Percentiles rank a stretch among this genome's conserved stretches.
Evolutionary conservation across 53 echinoderm and acorn worm genomes (phyloP).

Genomic region (Hippasteria phrygiana): DNA sequence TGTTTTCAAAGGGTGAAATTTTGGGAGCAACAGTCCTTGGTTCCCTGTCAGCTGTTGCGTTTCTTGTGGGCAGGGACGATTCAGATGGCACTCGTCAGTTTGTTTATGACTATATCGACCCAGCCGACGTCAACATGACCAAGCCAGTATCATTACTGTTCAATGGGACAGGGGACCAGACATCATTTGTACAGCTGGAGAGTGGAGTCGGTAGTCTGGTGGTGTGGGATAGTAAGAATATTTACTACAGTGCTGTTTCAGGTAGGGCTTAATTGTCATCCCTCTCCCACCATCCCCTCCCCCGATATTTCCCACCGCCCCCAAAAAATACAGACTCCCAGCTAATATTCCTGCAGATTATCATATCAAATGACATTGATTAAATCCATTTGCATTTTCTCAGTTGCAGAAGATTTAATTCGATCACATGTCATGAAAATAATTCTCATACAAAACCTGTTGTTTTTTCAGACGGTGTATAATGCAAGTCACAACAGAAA

Average conservation of each 20-base stretch:
- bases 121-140: background rate
- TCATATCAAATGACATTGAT: no score
- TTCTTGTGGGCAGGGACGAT: slow-evolving; percentile 16
- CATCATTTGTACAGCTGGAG: slow-evolving; percentile 36
- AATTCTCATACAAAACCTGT: no score
- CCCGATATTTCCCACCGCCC: no score
- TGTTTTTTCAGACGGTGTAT: no score
- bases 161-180: slow-evolving; percentile 31
- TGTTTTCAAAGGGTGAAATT: slow-evolving; percentile 32
- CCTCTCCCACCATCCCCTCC: no score
- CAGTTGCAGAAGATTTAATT: no score
- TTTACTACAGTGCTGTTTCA: slow-evolving; percentile 58
- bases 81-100: slow-evolving; percentile 18
- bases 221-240: slow-evolving; percentile 44
- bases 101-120: slow-evolving; percentile 29
- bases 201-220: slow-evolving; percentile 58
- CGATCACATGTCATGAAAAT: no score
- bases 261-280: slow-evolving; percentile 14
- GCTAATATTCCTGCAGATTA: no score
- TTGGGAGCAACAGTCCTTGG: slow-evolving; percentile 39
- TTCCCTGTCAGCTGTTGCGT: slow-evolving; percentile 32
- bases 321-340: no score
- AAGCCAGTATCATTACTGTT: slow-evolving; percentile 31
- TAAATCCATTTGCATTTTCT: no score
- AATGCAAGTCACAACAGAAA: no score